Evolutionary conservation across 2,113 vertebrate genomes (phyloP).

Genomic region (Chamaea fasciata): DNA sequence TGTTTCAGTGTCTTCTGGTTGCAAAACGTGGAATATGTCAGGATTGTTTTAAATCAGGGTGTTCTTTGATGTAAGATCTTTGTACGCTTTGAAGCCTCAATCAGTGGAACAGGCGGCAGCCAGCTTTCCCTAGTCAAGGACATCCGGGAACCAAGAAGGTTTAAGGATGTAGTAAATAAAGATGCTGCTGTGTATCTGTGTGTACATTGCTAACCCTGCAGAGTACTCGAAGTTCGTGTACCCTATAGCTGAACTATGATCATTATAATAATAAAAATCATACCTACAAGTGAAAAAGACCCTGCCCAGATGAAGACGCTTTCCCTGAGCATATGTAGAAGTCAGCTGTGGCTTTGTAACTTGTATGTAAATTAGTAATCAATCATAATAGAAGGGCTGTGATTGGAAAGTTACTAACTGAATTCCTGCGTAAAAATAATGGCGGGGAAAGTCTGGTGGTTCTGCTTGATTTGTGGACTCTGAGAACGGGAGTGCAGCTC

Average conservation of each 20-base stretch:
- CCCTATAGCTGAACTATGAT: neutral
- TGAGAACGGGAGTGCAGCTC: fast-evolving
- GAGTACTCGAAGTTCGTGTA: neutral
- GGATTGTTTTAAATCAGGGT: neutral
- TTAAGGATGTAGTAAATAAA: neutral
- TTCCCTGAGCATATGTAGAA: neutral
- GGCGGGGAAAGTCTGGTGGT: fast-evolving
- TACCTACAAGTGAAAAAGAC: neutral
- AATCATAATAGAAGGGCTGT: neutral
- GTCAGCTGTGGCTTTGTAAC: neutral
- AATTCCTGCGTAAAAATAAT: neutral
- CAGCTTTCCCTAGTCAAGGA: neutral
- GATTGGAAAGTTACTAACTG: neutral
- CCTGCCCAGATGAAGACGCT: neutral
- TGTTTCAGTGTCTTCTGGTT: neutral
- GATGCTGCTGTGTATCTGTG: neutral
- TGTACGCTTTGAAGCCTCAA: neutral
- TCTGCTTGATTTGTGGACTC: neutral
- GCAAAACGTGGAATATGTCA: neutral
- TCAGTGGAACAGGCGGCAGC: neutral
- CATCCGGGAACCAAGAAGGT: neutral
- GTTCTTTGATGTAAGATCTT: neutral
- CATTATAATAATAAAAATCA: neutral
- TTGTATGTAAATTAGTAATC: neutral
- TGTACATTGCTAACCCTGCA: neutral